These are phyloP conservation scores for Neogobius melanostomus DNA, from an alignment of 2,113 vertebrate genomes.

Conservation along the genomic window DNA sequence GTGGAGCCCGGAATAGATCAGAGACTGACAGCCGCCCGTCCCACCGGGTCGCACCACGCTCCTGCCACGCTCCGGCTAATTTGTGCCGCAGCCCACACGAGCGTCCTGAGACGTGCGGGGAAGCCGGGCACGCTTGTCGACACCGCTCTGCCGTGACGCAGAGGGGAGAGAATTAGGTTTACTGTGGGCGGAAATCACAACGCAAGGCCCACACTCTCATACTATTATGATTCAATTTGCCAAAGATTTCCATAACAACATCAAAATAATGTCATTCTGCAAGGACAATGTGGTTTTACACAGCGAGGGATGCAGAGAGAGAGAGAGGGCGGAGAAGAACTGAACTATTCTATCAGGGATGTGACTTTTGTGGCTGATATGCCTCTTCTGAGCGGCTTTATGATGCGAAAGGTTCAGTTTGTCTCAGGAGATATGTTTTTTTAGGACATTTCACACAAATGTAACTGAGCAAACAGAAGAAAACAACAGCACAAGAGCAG, in stretches of 20 bases:
- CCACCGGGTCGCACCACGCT: conserved; percentile 52
- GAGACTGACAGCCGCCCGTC: conserved; percentile 68
- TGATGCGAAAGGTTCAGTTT: too few relatives aligned
- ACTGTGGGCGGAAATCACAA: conserved; percentile 4
- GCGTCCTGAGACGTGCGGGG: conserved; percentile 43
- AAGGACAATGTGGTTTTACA: too few relatives aligned
- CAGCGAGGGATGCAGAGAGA: neutral
- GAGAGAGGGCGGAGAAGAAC: neutral
- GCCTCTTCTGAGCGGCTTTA: too few relatives aligned
- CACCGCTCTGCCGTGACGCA: conserved; percentile 25
- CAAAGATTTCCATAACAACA: neutral
- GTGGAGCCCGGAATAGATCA: conserved; percentile 65
- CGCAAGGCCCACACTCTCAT: neutral
- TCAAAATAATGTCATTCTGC: neutral
- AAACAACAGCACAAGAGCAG: too few relatives aligned
- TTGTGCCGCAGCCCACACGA: conserved; percentile 54
- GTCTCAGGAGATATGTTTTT: too few relatives aligned
- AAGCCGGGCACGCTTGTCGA: conserved; percentile 44
- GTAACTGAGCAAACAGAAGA: too few relatives aligned
- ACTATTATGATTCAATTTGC: neutral
- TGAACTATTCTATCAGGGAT: too few relatives aligned
- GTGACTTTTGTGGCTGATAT: too few relatives aligned
- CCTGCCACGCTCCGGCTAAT: conserved; percentile 44
- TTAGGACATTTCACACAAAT: too few relatives aligned
- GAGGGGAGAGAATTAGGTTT: conserved; percentile 40